A percentile compares a stretch with the other conserved stretches of the same genome.
These are phyloP conservation scores for Cerastis leucographa DNA, from an alignment of 2,888 invertebrate genomes.

Conservation along the genomic window DNA sequence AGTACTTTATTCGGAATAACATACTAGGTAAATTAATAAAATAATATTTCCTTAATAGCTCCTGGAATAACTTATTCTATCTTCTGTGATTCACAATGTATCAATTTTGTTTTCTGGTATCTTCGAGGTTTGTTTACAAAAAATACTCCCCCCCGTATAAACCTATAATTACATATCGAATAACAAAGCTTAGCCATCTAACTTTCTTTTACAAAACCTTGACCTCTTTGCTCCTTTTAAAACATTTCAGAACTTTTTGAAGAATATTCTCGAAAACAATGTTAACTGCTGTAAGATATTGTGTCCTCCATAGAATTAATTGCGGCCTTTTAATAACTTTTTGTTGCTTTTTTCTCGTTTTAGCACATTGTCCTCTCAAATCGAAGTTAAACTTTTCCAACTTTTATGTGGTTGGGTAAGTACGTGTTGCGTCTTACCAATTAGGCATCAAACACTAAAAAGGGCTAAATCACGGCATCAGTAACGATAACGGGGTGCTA, in stretches of 20 bases:
- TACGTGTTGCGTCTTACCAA: conserved; percentile 30
- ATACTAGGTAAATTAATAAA: too few species aligned
- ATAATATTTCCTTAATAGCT: too few species aligned
- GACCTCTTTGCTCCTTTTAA: conserved; percentile 5
- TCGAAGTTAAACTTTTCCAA: conserved; percentile 21
- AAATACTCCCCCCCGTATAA: conserved; percentile 13
- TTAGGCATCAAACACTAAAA: conserved; percentile 8
- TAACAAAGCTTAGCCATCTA: conserved; percentile 30
- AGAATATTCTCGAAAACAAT: conserved; percentile 4
- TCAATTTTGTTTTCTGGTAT: conserved; percentile 6
- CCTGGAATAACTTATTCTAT: not conserved
- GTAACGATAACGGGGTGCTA: not conserved
- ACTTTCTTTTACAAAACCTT: conserved; percentile 23
- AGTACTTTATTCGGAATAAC: not conserved
- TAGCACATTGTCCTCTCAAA: not conserved
- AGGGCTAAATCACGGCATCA: not conserved
- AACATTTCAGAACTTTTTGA: not conserved
- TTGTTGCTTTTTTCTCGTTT: not conserved
- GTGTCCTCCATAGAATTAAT: not conserved
- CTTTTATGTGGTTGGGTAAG: not conserved
- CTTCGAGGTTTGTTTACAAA: conserved; percentile 5
- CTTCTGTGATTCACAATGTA: conserved; percentile 9
- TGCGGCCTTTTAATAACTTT: conserved; percentile 11
- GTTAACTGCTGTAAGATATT: not conserved
- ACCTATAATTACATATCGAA: conserved; percentile 44